Evolutionary conservation across 1,140 invertebrate species (phyloP).

Genomic region (Anastatus disparis): DNA sequence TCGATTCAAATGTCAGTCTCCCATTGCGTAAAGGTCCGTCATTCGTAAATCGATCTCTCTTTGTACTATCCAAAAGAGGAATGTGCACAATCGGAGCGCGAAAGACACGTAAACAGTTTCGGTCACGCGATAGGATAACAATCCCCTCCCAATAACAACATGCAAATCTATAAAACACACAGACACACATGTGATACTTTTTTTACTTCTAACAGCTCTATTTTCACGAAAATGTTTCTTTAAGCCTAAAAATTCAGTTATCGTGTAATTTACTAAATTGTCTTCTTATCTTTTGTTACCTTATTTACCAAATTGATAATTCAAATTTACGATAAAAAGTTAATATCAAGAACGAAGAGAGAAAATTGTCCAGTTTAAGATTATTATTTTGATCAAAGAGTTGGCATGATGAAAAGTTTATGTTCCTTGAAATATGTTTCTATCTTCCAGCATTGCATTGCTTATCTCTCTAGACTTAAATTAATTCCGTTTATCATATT

Average conservation of each 20-base stretch:
- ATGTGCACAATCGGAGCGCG: background rate
- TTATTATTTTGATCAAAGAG: no score
- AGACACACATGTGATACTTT: background rate
- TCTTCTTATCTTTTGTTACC: no score
- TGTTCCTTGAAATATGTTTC: background rate
- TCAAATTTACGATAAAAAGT: no score
- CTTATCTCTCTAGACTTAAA: constrained; percentile 44
- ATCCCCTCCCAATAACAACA: background rate
- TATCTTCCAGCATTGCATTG: background rate
- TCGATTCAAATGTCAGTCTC: background rate
- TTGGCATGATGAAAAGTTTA: background rate
- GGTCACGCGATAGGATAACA: background rate
- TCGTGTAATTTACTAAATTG: no score
- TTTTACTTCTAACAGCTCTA: background rate
- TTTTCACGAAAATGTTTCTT: no score
- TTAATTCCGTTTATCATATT: constrained; percentile 54
- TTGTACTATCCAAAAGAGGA: background rate
- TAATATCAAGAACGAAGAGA: no score
- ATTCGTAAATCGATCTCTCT: background rate
- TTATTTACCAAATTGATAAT: no score
- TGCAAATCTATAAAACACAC: background rate
- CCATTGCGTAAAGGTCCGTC: background rate
- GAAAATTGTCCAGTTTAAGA: no score
- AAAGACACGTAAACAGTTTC: background rate
- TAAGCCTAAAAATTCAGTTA: no score